These are phyloP conservation scores for Symphodus melops DNA, from an alignment of 2,113 vertebrate genomes.

Conservation along the genomic window DNA sequence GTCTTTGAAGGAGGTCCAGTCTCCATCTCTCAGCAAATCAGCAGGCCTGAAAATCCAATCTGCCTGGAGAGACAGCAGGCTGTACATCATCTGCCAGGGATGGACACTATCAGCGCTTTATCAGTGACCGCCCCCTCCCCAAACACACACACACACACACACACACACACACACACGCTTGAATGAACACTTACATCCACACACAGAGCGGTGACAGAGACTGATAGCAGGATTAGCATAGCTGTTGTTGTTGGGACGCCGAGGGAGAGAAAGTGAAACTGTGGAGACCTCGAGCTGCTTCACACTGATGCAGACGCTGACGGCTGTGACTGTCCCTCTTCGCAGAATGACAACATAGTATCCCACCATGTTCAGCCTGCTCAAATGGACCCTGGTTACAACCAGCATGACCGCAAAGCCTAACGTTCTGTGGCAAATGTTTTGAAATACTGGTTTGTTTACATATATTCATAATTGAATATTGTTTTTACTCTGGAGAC, in stretches of 20 bases:
- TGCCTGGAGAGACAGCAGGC: conserved; percentile 83
- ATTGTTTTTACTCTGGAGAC: too few species aligned
- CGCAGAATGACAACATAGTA: conserved; percentile 23
- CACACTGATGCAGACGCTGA: conserved; percentile 43
- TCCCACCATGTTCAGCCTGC: background rate
- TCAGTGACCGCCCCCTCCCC: conserved; percentile 71
- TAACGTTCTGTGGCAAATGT: background rate
- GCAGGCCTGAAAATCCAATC: conserved; percentile 87
- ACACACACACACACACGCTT: conserved; percentile 64
- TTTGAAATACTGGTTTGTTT: too few species aligned
- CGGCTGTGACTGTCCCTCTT: conserved; percentile 37
- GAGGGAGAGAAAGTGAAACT: conserved; percentile 47
- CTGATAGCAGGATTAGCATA: conserved; percentile 79
- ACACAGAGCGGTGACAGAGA: conserved; percentile 70
- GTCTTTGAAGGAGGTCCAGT: conserved; percentile 71
- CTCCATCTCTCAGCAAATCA: conserved; percentile 85
- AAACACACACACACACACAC: conserved; percentile 35
- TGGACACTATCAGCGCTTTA: conserved; percentile 82
- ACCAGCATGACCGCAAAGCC: background rate
- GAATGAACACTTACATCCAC: conserved; percentile 61
- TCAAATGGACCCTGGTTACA: background rate
- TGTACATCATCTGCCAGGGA: conserved; percentile 86
- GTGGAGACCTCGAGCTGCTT: conserved; percentile 47
- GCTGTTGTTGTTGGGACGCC: conserved; percentile 22
- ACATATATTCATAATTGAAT: too few species aligned